Conservation (phyloP, 2,888 invertebrate species). For the Drosophila multiciliata region DNA sequence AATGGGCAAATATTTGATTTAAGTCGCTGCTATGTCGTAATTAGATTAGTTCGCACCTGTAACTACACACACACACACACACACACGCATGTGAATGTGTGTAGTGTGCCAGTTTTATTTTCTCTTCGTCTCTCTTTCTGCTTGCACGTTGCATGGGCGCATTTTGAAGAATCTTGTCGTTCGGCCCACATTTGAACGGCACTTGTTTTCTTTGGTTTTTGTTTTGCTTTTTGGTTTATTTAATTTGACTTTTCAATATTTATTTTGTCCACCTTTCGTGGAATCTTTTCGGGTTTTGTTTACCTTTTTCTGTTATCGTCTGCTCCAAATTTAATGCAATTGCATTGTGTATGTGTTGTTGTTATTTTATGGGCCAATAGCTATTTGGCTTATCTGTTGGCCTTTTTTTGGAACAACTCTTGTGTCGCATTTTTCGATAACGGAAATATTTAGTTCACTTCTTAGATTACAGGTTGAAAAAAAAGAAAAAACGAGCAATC, state of each 20-base stretch:
- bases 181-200: conserved; percentile 45
- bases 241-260: conserved; percentile 42
- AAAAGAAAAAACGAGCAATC: conserved; percentile 13
- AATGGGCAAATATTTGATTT: conserved; percentile 59
- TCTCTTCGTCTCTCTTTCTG: conserved; percentile 26
- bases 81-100: conserved; percentile 15
- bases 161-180: conserved; percentile 27
- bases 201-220: conserved; percentile 41
- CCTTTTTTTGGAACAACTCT: conserved; percentile 23
- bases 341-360: conserved; percentile 46
- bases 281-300: conserved; percentile 41
- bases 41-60: conserved; percentile 72
- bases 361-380: conserved; percentile 42
- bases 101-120: conserved; percentile 56
- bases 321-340: conserved; percentile 54
- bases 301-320: conserved; percentile 48
- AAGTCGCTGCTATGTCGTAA: conserved; percentile 55
- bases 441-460: conserved; percentile 22
- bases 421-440: conserved; percentile 47
- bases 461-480: conserved; percentile 32
- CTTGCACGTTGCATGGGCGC: conserved; percentile 19
- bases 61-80: conserved; percentile 33
- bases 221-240: conserved; percentile 32
- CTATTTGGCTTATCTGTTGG: conserved; percentile 53
- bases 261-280: conserved; percentile 45